phyloP scores from a whole-genome alignment of 2,113 vertebrate species.

The Cryptoleucopteryx plumbea region DNA sequence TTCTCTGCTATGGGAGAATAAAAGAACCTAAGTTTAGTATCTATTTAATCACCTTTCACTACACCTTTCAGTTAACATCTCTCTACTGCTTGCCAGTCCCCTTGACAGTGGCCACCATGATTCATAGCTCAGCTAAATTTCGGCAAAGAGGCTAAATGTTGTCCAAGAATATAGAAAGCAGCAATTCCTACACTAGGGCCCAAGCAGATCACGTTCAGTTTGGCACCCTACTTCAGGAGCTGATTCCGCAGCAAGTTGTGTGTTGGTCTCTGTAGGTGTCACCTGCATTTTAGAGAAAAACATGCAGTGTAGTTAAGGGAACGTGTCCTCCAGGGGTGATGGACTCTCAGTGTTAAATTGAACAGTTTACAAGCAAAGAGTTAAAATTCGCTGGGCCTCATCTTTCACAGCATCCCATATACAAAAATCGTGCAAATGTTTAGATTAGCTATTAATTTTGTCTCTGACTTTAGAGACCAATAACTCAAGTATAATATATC shows the following conservation, averaged over 20 bases:
- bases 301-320: not conserved
- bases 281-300: not conserved
- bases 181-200: not conserved
- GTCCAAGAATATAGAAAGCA: not conserved
- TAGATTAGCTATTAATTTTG: not conserved
- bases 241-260: not conserved
- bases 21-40: not conserved
- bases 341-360: not conserved
- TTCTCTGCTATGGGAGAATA: not conserved
- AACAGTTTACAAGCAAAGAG: not conserved
- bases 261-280: not conserved
- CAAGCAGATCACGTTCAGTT: not conserved
- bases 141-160: not conserved
- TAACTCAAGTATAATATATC: not conserved
- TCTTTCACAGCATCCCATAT: not conserved
- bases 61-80: not conserved
- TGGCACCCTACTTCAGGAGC: not conserved
- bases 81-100: not conserved
- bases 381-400: not conserved
- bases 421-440: not conserved
- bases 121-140: not conserved
- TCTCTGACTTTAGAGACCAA: not conserved
- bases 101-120: not conserved
- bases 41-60: not conserved
- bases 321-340: fast-evolving